A percentile compares a stretch with the other conserved stretches of the same genome.
Conservation (phyloP, 2,888 invertebrate species). For the Sepioteuthis lessoniana region DNA sequence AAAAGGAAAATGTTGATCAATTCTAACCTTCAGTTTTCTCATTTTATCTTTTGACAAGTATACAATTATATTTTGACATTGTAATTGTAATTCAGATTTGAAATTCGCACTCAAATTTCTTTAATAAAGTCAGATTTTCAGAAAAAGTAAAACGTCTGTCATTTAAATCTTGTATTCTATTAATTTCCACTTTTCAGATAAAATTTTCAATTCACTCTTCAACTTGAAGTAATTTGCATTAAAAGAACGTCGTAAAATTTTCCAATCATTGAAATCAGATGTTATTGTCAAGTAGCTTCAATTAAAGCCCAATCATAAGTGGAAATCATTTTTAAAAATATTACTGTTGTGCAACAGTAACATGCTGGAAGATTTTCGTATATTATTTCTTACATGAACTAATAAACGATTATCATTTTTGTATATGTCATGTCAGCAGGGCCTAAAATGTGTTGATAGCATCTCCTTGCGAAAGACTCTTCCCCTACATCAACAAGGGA, state of each 20-base stretch:
- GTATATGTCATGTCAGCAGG: too few species aligned
- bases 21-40: not conserved
- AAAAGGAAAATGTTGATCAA: conserved; percentile 1
- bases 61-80: conserved; percentile 23
- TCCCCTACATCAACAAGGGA: too few species aligned
- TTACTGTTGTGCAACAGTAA: not conserved
- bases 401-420: too few species aligned
- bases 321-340: not conserved
- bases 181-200: not conserved
- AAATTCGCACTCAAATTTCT: not conserved
- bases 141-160: conserved; percentile 15
- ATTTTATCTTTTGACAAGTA: not conserved
- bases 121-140: not conserved
- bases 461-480: too few species aligned
- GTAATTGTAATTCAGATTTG: not conserved
- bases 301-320: not conserved
- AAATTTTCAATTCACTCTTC: not conserved
- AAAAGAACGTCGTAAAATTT: not conserved
- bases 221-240: conserved; percentile 6
- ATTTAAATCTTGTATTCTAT: not conserved
- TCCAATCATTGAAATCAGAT: not conserved
- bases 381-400: too few species aligned
- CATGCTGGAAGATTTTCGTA: not conserved
- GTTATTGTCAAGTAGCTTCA: not conserved
- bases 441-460: too few species aligned